Evolutionary conservation across 2,797 vertebrate species (phyloP).

Genomic region (Syngnathus rostellatus): DNA sequence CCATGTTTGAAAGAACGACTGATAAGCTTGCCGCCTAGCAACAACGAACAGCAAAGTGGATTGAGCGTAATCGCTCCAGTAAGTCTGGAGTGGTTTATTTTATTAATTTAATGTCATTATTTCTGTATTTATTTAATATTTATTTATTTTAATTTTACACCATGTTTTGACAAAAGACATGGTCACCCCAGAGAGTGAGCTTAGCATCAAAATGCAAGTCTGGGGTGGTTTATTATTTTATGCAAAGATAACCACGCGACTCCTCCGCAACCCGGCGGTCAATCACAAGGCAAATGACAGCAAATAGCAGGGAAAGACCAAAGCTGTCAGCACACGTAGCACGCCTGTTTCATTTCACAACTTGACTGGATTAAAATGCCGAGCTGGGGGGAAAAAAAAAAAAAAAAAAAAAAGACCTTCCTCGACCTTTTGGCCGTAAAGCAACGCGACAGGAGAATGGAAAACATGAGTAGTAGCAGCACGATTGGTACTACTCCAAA

Average conservation of each 20-base stretch:
- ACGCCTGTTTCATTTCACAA: constrained; percentile 21
- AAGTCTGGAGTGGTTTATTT: too few species aligned
- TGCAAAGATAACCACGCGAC: constrained; percentile 22
- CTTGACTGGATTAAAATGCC: constrained; percentile 24
- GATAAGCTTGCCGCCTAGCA: constrained; percentile 55
- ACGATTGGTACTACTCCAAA: constrained; percentile 49
- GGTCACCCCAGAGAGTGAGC: not conserved
- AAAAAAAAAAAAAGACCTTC: constrained; percentile 8
- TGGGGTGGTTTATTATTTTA: constrained; percentile 22
- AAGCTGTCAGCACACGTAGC: constrained; percentile 25
- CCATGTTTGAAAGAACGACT: constrained; percentile 56
- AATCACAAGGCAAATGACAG: constrained; percentile 6
- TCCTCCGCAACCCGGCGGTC: constrained; percentile 12
- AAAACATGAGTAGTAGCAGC: constrained; percentile 49
- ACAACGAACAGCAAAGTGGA: constrained; percentile 42
- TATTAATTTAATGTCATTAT: too few species aligned
- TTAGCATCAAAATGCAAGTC: constrained; percentile 37
- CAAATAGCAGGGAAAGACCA: constrained; percentile 28
- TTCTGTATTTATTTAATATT: not conserved
- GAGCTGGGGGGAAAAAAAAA: not conserved
- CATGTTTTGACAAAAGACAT: too few species aligned
- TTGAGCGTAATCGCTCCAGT: constrained; percentile 31
- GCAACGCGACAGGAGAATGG: constrained; percentile 18
- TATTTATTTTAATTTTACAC: too few species aligned
- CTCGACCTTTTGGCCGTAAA: constrained; percentile 15